Conservation (phyloP, 2,113 vertebrate species). For the Percina caprodes region DNA sequence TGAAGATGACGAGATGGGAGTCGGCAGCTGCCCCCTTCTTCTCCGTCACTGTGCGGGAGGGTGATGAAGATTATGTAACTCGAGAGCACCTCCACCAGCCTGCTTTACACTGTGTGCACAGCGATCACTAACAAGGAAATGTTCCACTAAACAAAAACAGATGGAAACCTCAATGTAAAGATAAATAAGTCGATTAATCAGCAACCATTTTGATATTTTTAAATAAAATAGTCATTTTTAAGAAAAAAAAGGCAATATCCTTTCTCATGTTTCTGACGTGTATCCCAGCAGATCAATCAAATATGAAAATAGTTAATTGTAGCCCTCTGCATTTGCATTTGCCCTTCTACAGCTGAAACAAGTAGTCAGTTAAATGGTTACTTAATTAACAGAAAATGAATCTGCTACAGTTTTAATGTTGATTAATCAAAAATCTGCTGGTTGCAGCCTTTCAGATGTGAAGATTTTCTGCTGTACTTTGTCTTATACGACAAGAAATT, state of each 20-base stretch:
- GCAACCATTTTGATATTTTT: too few relatives aligned
- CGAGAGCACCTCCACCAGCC: slow-evolving; percentile 62
- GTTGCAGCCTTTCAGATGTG: not conserved
- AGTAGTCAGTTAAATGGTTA: not conserved
- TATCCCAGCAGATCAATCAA: too few relatives aligned
- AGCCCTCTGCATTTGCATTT: not conserved
- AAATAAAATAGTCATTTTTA: not conserved
- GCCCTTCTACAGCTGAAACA: too few relatives aligned
- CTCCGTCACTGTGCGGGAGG: slow-evolving; percentile 53
- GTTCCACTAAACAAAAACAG: slow-evolving; percentile 6
- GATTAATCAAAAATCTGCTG: not conserved
- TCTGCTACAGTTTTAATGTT: not conserved
- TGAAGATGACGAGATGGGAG: slow-evolving; percentile 70
- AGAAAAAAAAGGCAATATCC: not conserved
- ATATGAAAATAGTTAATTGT: not conserved
- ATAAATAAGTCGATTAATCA: not conserved
- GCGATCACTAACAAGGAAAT: slow-evolving; percentile 19
- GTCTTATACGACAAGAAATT: not conserved
- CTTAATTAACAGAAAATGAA: too few relatives aligned
- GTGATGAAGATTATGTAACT: slow-evolving; percentile 70
- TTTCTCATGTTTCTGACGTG: too few relatives aligned
- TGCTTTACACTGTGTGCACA: slow-evolving; percentile 39
- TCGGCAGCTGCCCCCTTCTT: slow-evolving; percentile 66
- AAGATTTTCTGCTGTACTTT: not conserved
- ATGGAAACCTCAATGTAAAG: not conserved